Evolutionary conservation across 2,797 vertebrate species (phyloP).

Genomic region (Luscinia luscinia): DNA sequence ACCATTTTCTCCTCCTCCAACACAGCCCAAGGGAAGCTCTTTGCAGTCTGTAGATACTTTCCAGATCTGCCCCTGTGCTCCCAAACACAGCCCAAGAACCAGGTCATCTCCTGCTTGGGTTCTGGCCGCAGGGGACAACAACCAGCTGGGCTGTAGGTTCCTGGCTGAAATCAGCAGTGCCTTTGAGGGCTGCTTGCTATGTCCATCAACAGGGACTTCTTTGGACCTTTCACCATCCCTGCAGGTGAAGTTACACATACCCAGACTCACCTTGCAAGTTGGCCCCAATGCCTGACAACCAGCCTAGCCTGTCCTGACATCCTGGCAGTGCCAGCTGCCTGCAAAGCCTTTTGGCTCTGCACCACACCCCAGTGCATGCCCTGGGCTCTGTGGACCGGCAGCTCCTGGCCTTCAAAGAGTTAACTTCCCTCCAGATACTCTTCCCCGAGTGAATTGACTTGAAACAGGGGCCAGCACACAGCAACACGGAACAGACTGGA

Average conservation of each 20-base stretch:
- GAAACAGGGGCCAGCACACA: background rate
- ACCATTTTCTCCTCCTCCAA: background rate
- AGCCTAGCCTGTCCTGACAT: background rate
- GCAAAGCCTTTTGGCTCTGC: background rate
- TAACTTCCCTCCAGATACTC: slow-evolving; percentile 5
- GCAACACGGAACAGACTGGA: slow-evolving; percentile 9
- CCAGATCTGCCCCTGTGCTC: background rate
- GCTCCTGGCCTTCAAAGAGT: background rate
- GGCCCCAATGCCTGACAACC: background rate
- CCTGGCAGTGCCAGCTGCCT: background rate
- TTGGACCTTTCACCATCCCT: background rate
- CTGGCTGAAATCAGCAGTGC: background rate
- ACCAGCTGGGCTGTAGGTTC: background rate
- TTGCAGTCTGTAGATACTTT: background rate
- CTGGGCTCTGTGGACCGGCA: background rate
- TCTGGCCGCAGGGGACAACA: background rate
- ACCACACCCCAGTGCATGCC: rapidly evolving
- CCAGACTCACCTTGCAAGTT: background rate
- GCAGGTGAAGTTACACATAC: background rate
- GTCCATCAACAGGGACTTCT: background rate
- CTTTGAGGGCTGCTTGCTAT: background rate
- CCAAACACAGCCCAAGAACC: background rate
- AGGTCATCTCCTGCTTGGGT: background rate
- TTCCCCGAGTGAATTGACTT: background rate
- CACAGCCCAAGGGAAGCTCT: background rate